Percentiles rank a stretch among this genome's conserved stretches.
Conservation (phyloP, 2,888 invertebrate genomes). For the Venusia cambrica region DNA sequence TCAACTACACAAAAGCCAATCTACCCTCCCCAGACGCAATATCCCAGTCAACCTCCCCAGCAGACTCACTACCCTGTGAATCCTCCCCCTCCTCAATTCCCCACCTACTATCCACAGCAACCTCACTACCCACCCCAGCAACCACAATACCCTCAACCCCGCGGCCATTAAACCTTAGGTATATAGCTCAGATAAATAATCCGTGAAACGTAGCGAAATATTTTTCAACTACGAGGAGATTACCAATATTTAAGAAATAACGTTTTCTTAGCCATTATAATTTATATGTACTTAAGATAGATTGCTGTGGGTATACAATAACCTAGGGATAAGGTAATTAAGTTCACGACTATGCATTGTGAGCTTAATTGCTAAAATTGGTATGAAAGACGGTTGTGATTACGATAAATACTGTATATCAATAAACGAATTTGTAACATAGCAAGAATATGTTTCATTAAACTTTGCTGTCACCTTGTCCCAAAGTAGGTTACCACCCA, state of each 20-base stretch:
- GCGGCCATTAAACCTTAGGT: slow-evolving; percentile 29
- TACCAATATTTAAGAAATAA: slow-evolving; percentile 21
- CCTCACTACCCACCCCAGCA: no score
- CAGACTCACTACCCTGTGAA: slow-evolving; percentile 29
- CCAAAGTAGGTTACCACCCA: neutral
- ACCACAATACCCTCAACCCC: slow-evolving; percentile 21
- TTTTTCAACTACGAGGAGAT: slow-evolving; percentile 27
- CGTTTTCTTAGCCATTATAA: slow-evolving; percentile 27
- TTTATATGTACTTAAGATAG: slow-evolving; percentile 22
- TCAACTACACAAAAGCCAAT: slow-evolving; percentile 33
- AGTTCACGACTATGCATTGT: slow-evolving; percentile 67
- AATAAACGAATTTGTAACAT: slow-evolving; percentile 39
- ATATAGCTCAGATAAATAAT: slow-evolving; percentile 18
- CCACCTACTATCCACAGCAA: slow-evolving; percentile 29
- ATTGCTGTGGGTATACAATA: slow-evolving; percentile 37
- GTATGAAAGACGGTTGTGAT: slow-evolving; percentile 44
- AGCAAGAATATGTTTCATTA: slow-evolving; percentile 22
- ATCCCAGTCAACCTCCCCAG: slow-evolving; percentile 28
- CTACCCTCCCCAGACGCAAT: no score
- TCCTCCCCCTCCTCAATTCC: slow-evolving; percentile 32
- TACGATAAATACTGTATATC: slow-evolving; percentile 45
- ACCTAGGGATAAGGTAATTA: slow-evolving; percentile 53
- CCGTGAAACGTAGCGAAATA: slow-evolving; percentile 29
- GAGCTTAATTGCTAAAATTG: slow-evolving; percentile 59
- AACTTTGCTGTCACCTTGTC: slow-evolving; percentile 12